phyloP scores from a whole-genome alignment of 2,113 vertebrate genomes.

The Varanus salvator region DNA sequence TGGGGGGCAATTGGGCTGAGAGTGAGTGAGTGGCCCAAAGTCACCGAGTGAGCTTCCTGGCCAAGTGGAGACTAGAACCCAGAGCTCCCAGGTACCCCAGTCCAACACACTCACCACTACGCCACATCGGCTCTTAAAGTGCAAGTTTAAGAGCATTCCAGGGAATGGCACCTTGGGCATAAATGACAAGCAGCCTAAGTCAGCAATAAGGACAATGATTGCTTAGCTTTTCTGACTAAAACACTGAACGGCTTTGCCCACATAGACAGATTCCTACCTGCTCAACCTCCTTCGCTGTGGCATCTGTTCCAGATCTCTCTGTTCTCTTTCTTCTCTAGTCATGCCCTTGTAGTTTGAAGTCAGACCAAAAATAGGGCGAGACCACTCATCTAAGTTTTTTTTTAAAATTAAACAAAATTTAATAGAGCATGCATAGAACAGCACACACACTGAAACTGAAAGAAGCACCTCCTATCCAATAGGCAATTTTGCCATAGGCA shows the following conservation, averaged over 20 bases:
- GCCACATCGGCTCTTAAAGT: too few species aligned
- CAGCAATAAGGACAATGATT: background rate
- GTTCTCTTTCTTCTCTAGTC: slow-evolving; percentile 97
- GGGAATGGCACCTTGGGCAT: background rate
- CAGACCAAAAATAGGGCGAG: slow-evolving; percentile 95
- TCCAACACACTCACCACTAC: too few species aligned
- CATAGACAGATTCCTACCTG: slow-evolving; percentile 79
- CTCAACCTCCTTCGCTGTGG: slow-evolving; percentile 89
- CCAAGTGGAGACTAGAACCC: too few species aligned
- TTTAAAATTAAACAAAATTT: slow-evolving; percentile 12
- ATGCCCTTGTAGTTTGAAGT: slow-evolving; percentile 98
- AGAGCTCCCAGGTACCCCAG: too few species aligned
- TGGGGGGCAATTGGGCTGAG: too few species aligned
- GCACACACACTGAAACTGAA: background rate
- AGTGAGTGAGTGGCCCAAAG: too few species aligned
- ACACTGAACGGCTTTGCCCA: background rate
- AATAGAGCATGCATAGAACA: background rate
- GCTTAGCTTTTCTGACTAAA: background rate
- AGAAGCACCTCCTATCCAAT: background rate
- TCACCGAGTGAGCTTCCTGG: too few species aligned
- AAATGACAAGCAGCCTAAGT: background rate
- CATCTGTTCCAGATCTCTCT: slow-evolving; percentile 97
- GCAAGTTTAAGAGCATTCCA: background rate
- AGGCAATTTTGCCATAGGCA: background rate
- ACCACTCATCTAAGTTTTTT: slow-evolving; percentile 91